These are phyloP conservation scores for Morone saxatilis DNA, from an alignment of 2,113 vertebrate genomes.

Conservation along the genomic window DNA sequence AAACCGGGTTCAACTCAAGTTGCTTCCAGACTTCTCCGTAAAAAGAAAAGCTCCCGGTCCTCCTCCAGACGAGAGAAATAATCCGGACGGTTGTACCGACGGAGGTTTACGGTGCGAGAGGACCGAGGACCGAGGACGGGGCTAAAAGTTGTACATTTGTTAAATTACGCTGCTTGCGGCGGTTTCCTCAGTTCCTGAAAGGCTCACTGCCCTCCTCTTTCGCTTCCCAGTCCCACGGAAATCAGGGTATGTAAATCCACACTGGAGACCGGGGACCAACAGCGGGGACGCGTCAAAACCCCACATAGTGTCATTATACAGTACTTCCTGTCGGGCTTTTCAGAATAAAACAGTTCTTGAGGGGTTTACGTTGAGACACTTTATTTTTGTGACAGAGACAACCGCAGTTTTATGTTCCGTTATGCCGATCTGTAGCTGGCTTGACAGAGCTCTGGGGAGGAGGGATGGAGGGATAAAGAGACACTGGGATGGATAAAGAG, in stretches of 20 bases:
- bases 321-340: not conserved
- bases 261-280: constrained; percentile 50
- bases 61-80: constrained; percentile 21
- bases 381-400: constrained; percentile 1
- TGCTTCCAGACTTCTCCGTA: constrained; percentile 58
- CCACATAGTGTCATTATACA: accelerated
- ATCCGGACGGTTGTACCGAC: constrained; percentile 17
- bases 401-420: not conserved
- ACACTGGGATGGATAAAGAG: not conserved
- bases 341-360: not conserved
- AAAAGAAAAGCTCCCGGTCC: constrained; percentile 21
- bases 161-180: constrained; percentile 20
- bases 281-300: not conserved
- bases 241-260: constrained; percentile 81
- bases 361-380: accelerated
- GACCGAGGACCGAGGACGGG: not conserved
- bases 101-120: not conserved
- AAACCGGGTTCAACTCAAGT: constrained; percentile 60
- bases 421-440: not conserved
- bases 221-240: constrained; percentile 79
- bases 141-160: constrained; percentile 33
- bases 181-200: constrained; percentile 78
- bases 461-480: constrained; percentile 5
- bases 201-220: constrained; percentile 63
- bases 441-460: not conserved